Percentiles rank a stretch among this genome's conserved stretches.
These are phyloP conservation scores for Pegea sp. DNA, from an alignment of 23 tunicate species.

Conservation along the genomic window DNA sequence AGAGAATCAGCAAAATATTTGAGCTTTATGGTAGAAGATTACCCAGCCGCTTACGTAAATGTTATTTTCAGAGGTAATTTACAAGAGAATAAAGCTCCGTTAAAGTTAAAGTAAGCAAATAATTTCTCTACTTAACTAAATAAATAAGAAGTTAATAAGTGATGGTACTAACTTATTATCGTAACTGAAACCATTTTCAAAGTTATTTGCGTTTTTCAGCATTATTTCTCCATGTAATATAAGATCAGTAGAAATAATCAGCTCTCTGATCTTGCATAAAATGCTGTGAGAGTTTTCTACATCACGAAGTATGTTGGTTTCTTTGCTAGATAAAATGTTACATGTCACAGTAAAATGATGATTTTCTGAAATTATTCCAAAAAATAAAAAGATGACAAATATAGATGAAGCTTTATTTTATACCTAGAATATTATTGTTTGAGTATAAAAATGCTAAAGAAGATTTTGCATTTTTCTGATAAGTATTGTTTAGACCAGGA, in stretches of 20 bases:
- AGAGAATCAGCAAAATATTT: too few relatives aligned
- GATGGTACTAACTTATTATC: too few relatives aligned
- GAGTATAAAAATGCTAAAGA: conserved; percentile 78
- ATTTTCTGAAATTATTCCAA: conserved; percentile 71
- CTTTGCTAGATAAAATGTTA: conserved; percentile 62
- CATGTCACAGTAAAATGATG: conserved; percentile 89
- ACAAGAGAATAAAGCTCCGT: too few relatives aligned
- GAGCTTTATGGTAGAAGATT: too few relatives aligned
- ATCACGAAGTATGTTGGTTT: conserved; percentile 50
- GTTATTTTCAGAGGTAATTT: too few relatives aligned
- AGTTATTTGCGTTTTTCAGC: conserved; percentile 21
- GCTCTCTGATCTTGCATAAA: conserved; percentile 36
- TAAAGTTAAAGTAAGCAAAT: too few relatives aligned
- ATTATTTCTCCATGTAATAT: conserved; percentile 63
- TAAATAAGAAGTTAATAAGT: too few relatives aligned
- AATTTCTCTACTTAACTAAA: too few relatives aligned
- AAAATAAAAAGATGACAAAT: too few relatives aligned
- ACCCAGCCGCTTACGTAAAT: too few relatives aligned
- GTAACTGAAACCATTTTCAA: too few relatives aligned
- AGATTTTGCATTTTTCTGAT: conserved; percentile 62
- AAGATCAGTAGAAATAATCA: conserved; percentile 74
- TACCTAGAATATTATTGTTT: conserved; percentile 76
- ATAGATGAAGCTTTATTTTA: too few relatives aligned
- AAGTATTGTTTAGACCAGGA: conserved; percentile 83
- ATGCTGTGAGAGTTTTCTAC: conserved; percentile 75